Evolutionary conservation across 53 echinoderm and acorn worm genomes (phyloP), one percentile per base, ranked within the genome.

Genomic region (Henricia sp.): DNA sequence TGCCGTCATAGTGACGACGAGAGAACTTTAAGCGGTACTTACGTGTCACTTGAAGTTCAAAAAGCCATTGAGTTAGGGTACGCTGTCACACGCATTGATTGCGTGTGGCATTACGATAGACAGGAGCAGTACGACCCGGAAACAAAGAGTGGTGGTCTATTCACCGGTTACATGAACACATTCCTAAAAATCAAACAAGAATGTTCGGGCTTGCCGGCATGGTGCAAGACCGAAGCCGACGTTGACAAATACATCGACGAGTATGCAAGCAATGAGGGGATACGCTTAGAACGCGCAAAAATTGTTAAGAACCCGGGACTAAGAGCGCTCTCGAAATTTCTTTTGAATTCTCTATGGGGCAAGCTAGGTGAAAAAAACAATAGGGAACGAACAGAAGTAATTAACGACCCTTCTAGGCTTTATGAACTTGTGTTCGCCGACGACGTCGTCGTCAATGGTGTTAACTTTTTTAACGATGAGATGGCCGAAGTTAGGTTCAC

Each of bases 311-410:
- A 90, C 53, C 88, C 88, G 0, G 92, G 86, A 17, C 56, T 90
- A 1, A 55, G 95, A 19, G 88, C 86, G 10, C 67, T 95, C 0
- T 76, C 89, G 5, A 95, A 91, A 77, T 36, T 90, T 5, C 69
- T 92, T 82, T 51, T 92, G 3, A 92, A 95, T 41, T 70, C 52
- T 23, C 84, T 95, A 30, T 91, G 95, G 95, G 95, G 94, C 0
- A 85, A 85, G 65, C 64, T 85, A 29, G 74, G 72, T 1, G 64
- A 85, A 37, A 85, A 39, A 37, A 11, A 35, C 6, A 85, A 85
- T 43, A 60, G 62, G 51, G 16, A 43, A 1, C 19, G 32, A 50
- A 73, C 74, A 0, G 65, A 59, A 29, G 35, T 56, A 1, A 23
- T 64, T 21, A 48, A 28, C 2, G 73, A 73, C 1, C 85, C 85